Conservation (phyloP, 1,140 invertebrate genomes). For the Sitobion miscanthi region DNA sequence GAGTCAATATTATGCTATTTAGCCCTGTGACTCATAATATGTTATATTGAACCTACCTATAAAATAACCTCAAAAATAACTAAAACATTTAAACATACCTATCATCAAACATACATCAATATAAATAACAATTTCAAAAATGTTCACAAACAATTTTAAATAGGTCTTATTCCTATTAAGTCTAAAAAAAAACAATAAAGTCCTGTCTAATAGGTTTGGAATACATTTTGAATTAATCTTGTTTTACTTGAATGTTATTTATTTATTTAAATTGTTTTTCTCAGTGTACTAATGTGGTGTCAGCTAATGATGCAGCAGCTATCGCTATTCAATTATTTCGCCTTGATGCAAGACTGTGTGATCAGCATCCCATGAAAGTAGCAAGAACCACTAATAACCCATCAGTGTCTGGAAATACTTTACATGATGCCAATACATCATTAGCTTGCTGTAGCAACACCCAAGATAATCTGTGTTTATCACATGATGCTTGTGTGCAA, state of each 20-base stretch:
- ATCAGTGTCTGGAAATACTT: slow-evolving; percentile 45
- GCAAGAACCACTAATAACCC: slow-evolving; percentile 65
- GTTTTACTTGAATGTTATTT: background rate
- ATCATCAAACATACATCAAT: background rate
- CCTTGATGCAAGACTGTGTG: slow-evolving; percentile 82
- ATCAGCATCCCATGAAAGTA: slow-evolving; percentile 76
- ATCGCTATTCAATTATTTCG: slow-evolving; percentile 85
- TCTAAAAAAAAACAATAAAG: background rate
- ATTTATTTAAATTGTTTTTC: slow-evolving; percentile 57
- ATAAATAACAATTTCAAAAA: background rate
- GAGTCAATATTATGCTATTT: background rate
- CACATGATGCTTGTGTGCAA: slow-evolving; percentile 23
- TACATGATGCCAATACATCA: slow-evolving; percentile 42
- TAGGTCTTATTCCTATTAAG: background rate
- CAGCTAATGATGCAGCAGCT: slow-evolving; percentile 86
- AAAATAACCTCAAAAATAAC: background rate
- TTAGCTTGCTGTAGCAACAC: slow-evolving; percentile 34
- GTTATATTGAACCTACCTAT: background rate
- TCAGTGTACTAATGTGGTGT: slow-evolving; percentile 72
- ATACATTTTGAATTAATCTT: background rate
- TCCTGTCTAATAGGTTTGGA: background rate
- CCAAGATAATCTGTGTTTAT: background rate
- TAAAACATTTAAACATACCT: background rate
- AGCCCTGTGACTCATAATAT: background rate
- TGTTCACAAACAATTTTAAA: background rate